These are phyloP conservation scores for Sabellastarte sp. DNA, from an alignment of 2,888 invertebrate genomes.

Conservation along the genomic window DNA sequence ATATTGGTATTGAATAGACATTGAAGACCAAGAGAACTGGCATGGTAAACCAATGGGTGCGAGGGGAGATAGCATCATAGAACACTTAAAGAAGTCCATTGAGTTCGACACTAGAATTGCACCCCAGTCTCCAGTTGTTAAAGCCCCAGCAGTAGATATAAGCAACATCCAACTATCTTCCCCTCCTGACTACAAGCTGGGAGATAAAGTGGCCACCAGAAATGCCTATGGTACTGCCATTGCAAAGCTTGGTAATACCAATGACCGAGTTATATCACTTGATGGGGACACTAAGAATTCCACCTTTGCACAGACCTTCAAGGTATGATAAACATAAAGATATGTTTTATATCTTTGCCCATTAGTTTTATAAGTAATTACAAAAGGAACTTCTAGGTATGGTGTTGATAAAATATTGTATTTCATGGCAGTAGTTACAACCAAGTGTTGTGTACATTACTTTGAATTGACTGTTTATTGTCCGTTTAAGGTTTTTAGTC, in stretches of 20 bases:
- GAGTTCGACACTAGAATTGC: conserved; percentile 70
- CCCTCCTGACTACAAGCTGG: background rate
- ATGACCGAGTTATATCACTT: conserved; percentile 81
- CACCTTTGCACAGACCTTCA: conserved; percentile 91
- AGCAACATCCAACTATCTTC: conserved; percentile 35
- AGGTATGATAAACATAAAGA: no score
- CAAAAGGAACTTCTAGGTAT: no score
- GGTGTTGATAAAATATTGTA: no score
- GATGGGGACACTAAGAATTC: conserved; percentile 99
- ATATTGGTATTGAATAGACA: conserved; percentile 63
- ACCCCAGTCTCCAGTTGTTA: conserved; percentile 68
- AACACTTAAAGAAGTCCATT: conserved; percentile 64
- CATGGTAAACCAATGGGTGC: conserved; percentile 95
- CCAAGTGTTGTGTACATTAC: no score
- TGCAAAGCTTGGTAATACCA: conserved; percentile 76
- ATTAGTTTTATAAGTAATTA: no score
- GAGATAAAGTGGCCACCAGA: conserved; percentile 60
- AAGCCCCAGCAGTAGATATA: conserved; percentile 75
- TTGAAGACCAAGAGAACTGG: conserved; percentile 94
- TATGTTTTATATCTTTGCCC: no score
- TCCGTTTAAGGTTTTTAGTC: no score
- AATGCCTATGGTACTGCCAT: conserved; percentile 92
- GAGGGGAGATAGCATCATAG: conserved; percentile 70
- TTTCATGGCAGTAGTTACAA: no score
- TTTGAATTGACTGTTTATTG: no score